A percentile compares a stretch with the other conserved stretches of the same genome.
Conservation (phyloP, 2,888 invertebrate species). For the Onchidella celtica region DNA sequence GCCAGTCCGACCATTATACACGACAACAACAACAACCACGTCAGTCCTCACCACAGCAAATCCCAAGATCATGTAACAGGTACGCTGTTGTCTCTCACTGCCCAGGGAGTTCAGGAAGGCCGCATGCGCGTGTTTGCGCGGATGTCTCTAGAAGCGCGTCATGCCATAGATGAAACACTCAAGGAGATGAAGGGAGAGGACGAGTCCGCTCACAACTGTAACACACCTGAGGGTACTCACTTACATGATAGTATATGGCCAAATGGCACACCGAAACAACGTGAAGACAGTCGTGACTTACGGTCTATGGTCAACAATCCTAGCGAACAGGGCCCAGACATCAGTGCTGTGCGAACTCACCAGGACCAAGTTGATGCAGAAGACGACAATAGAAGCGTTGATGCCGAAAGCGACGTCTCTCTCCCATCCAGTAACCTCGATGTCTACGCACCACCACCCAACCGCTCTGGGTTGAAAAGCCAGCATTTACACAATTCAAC, state of each 20-base stretch:
- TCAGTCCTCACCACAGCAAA: neutral
- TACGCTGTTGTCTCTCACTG: conserved; percentile 31
- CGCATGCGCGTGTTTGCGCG: conserved; percentile 59
- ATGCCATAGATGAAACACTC: conserved; percentile 68
- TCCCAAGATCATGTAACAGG: conserved; percentile 53
- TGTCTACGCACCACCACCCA: neutral
- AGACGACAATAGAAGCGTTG: neutral
- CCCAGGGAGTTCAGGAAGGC: conserved; percentile 48
- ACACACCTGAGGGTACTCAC: neutral
- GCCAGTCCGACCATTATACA: neutral
- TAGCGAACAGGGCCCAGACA: neutral
- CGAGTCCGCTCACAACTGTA: neutral
- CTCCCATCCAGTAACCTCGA: conserved; percentile 6
- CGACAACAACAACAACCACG: neutral
- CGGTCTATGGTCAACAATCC: neutral
- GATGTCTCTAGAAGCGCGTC: conserved; percentile 71
- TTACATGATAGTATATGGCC: neutral
- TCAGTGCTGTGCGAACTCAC: neutral
- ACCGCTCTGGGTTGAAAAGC: neutral
- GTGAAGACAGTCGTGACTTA: neutral
- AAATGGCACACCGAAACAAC: neutral
- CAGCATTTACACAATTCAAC: neutral
- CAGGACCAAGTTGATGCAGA: neutral
- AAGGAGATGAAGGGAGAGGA: conserved; percentile 60
- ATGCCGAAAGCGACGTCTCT: neutral